Evolutionary conservation across 2,113 vertebrate species (phyloP).

Genomic region (Misgurnus anguillicaudatus): DNA sequence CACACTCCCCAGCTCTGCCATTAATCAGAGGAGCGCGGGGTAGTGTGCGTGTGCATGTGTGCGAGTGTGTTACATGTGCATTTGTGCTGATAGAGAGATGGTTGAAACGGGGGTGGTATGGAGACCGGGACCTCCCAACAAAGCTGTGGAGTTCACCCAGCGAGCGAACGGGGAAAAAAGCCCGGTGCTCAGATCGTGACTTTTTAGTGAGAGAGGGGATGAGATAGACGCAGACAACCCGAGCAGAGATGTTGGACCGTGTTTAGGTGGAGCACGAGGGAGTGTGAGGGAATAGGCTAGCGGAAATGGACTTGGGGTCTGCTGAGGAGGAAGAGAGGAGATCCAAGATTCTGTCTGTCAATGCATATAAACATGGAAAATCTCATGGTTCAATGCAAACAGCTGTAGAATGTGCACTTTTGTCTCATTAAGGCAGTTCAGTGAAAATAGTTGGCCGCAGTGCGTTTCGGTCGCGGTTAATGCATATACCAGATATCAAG

Average conservation of each 20-base stretch:
- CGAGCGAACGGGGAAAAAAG: slow-evolving; percentile 71
- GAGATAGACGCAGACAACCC: slow-evolving; percentile 43
- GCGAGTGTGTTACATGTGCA: slow-evolving; percentile 41
- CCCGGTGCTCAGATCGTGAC: slow-evolving; percentile 75
- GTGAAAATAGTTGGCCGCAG: slow-evolving; percentile 51
- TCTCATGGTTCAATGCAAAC: slow-evolving; percentile 61
- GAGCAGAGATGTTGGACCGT: slow-evolving; percentile 45
- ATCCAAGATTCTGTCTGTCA: slow-evolving; percentile 60
- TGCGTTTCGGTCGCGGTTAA: slow-evolving; percentile 47
- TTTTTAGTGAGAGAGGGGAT: slow-evolving; percentile 59
- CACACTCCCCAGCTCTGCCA: slow-evolving; percentile 73
- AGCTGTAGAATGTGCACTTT: slow-evolving; percentile 62
- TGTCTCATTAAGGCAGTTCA: slow-evolving; percentile 57
- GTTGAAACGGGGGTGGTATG: slow-evolving; percentile 73
- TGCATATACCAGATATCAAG: slow-evolving; percentile 56
- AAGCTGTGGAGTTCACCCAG: slow-evolving; percentile 77
- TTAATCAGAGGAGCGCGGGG: slow-evolving; percentile 71
- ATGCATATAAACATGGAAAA: slow-evolving; percentile 60
- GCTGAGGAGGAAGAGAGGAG: slow-evolving; percentile 48
- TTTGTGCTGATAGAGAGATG: slow-evolving; percentile 68
- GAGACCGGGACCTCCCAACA: slow-evolving; percentile 77
- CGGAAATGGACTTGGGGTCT: slow-evolving; percentile 53
- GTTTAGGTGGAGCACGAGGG: slow-evolving; percentile 47
- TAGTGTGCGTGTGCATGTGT: slow-evolving; percentile 55
- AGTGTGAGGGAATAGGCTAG: slow-evolving; percentile 49